Evolutionary conservation across 2,113 vertebrate genomes (phyloP).

Genomic region (Nibea albiflora): DNA sequence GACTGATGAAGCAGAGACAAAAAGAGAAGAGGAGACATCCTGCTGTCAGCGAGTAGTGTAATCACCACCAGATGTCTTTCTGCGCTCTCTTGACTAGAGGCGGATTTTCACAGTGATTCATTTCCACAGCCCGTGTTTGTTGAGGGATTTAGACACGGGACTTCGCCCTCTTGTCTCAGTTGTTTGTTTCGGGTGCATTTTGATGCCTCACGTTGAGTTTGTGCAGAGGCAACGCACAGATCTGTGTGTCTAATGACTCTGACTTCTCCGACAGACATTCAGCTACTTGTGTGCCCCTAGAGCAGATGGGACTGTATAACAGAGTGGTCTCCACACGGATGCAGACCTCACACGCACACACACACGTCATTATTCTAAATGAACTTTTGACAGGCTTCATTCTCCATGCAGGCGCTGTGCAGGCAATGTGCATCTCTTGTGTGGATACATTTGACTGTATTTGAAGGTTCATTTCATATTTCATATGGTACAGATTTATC

Average conservation of each 20-base stretch:
- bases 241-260: slow-evolving; percentile 22
- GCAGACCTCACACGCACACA: neutral
- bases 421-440: neutral
- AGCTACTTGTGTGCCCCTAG: slow-evolving; percentile 13
- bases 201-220: slow-evolving; percentile 32
- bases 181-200: slow-evolving; percentile 50
- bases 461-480: too few relatives aligned
- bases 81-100: slow-evolving; percentile 60
- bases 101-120: slow-evolving; percentile 46
- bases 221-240: slow-evolving; percentile 8
- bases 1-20: slow-evolving; percentile 51
- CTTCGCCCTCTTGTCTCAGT: slow-evolving; percentile 36
- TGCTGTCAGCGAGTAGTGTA: slow-evolving; percentile 76
- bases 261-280: slow-evolving; percentile 19
- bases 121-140: slow-evolving; percentile 49
- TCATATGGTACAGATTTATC: neutral
- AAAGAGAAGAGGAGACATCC: slow-evolving; percentile 63
- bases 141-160: slow-evolving; percentile 34
- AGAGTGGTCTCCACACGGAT: slow-evolving; percentile 24
- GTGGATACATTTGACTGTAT: neutral
- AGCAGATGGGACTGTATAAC: slow-evolving; percentile 32
- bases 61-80: slow-evolving; percentile 76
- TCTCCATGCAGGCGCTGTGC: neutral
- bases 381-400: neutral
- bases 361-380: neutral